Evolutionary conservation across 2,113 vertebrate genomes (phyloP).

Genomic region (Petaurus breviceps): DNA sequence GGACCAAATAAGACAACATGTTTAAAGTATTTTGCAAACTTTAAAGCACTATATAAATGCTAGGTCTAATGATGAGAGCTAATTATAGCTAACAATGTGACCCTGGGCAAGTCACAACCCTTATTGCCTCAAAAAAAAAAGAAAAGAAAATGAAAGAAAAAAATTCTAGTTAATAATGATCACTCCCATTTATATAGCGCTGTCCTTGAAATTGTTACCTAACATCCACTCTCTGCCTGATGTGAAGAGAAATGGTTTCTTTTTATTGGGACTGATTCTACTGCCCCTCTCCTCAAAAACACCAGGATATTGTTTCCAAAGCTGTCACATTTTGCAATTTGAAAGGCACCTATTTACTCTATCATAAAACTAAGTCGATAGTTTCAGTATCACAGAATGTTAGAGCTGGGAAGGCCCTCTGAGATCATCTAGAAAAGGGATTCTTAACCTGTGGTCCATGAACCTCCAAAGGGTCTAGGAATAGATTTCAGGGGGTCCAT

Average conservation of each 20-base stretch:
- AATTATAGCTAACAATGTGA: neutral
- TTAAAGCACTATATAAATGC: neutral
- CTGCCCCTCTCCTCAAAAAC: neutral
- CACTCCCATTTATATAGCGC: neutral
- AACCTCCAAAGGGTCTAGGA: neutral
- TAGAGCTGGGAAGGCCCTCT: neutral
- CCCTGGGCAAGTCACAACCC: neutral
- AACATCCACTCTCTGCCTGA: neutral
- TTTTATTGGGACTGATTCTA: neutral
- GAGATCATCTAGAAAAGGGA: neutral
- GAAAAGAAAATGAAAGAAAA: neutral
- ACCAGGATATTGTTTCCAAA: neutral
- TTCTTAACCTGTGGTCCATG: neutral
- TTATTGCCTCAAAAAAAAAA: neutral
- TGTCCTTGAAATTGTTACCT: neutral
- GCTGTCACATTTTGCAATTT: neutral
- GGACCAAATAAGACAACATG: neutral
- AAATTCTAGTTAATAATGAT: neutral
- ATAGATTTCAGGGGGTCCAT: neutral
- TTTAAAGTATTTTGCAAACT: neutral
- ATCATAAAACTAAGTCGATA: neutral
- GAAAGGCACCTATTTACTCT: neutral
- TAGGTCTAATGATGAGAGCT: neutral
- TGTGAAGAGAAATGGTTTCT: neutral
- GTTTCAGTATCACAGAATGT: neutral